Conservation (phyloP, 2,797 vertebrate species). For the Avahi laniger region DNA sequence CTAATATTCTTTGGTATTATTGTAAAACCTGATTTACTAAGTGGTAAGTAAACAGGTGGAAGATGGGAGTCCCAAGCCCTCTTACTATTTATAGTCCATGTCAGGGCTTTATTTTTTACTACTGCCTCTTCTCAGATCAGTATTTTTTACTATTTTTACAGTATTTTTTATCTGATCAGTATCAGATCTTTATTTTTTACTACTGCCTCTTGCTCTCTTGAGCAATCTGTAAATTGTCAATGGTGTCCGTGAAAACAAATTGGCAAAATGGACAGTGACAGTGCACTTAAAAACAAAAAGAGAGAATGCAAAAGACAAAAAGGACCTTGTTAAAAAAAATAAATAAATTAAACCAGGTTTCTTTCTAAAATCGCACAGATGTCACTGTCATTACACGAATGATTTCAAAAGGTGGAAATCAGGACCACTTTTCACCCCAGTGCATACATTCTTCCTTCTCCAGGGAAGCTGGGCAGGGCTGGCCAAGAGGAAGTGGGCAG, state of each 20-base stretch:
- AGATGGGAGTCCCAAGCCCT: background rate
- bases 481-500: background rate
- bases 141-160: too few species aligned
- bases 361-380: conserved; percentile 47
- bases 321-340: background rate
- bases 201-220: conserved; percentile 18
- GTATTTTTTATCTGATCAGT: too few species aligned
- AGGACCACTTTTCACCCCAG: background rate
- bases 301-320: background rate
- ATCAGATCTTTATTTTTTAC: conserved; percentile 30
- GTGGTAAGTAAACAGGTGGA: background rate
- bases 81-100: background rate
- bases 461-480: background rate
- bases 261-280: background rate
- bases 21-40: conserved; percentile 32
- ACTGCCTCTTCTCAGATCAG: background rate
- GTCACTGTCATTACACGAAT: background rate
- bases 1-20: conserved; percentile 3
- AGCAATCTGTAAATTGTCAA: conserved; percentile 48
- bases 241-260: conserved; percentile 52
- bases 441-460: background rate
- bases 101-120: conserved; percentile 43
- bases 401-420: conserved; percentile 34
- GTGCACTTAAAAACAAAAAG: background rate
- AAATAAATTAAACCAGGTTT: conserved; percentile 10